Conservation (phyloP, 1,140 invertebrate genomes). For the Sminthurides bifidus region DNA sequence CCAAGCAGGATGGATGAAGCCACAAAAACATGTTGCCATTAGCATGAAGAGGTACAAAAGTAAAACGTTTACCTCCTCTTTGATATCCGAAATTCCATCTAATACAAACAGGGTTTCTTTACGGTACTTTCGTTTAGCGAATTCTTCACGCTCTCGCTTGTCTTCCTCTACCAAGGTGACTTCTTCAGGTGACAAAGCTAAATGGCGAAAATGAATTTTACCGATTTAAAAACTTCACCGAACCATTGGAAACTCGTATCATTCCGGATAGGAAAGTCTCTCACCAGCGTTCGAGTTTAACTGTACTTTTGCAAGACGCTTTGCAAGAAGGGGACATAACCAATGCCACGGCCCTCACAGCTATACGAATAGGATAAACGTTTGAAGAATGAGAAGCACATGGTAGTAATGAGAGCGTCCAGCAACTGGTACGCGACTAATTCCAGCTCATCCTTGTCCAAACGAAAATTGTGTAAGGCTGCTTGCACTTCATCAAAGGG, state of each 20-base stretch:
- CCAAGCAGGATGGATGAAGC: not conserved
- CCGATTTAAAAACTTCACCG: not conserved
- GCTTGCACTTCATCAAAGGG: constrained; percentile 10
- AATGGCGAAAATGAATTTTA: not conserved
- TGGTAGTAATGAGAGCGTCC: constrained; percentile 14
- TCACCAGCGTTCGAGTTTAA: not conserved
- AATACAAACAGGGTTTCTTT: not conserved
- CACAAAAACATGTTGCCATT: not conserved
- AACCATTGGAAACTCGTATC: not conserved
- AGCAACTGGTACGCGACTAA: constrained; percentile 19
- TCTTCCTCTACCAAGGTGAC: not conserved
- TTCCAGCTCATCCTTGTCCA: constrained; percentile 19
- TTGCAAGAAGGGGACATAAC: constrained; percentile 8
- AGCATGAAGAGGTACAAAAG: not conserved
- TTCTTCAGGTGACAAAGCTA: constrained; percentile 1
- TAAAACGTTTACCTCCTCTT: constrained; percentile 4
- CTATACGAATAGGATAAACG: constrained; percentile 16
- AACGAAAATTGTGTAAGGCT: constrained; percentile 16
- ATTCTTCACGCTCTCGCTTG: not conserved
- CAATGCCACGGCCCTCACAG: constrained; percentile 7
- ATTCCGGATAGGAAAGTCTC: not conserved
- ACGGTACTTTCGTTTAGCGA: constrained; percentile 2
- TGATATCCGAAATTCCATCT: constrained; percentile 6
- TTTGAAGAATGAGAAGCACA: constrained; percentile 13
- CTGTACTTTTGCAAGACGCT: not conserved